Evolutionary conservation across 2,797 vertebrate species (phyloP).

Genomic region (Onychomys arenicola): DNA sequence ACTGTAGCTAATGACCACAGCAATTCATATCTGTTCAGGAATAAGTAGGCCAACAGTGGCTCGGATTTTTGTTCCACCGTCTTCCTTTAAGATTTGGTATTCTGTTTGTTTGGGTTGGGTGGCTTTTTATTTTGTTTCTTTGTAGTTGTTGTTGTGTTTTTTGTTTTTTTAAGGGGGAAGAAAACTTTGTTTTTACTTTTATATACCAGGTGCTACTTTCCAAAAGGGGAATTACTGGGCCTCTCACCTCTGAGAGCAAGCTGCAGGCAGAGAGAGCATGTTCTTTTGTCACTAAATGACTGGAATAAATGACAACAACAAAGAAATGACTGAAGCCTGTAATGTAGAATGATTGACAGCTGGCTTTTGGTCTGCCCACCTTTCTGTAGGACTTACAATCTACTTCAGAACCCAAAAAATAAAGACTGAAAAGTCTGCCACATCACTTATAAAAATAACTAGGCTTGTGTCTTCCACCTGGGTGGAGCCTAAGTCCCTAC

Average conservation of each 20-base stretch:
- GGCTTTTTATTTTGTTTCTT: neutral
- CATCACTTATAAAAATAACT: neutral
- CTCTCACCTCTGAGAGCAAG: slow-evolving; percentile 42
- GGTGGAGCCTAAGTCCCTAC: neutral
- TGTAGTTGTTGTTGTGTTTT: neutral
- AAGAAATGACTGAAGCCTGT: neutral
- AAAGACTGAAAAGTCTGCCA: neutral
- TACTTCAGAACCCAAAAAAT: slow-evolving; percentile 42
- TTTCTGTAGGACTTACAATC: neutral
- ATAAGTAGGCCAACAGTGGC: neutral
- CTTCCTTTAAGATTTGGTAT: slow-evolving; percentile 13
- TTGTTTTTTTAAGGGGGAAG: too few species aligned
- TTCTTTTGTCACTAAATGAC: neutral
- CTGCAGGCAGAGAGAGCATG: neutral
- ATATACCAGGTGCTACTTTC: neutral
- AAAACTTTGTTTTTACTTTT: neutral
- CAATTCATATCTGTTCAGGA: neutral
- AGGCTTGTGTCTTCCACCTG: neutral
- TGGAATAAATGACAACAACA: neutral
- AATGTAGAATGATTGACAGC: neutral
- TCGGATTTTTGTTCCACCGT: neutral
- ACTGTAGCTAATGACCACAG: slow-evolving; percentile 4
- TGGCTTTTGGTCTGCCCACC: neutral
- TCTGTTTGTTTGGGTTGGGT: neutral
- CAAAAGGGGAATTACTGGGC: neutral